Evolutionary conservation across 2,797 vertebrate genomes (phyloP).

Genomic region (Cephalopachus bancanus): DNA sequence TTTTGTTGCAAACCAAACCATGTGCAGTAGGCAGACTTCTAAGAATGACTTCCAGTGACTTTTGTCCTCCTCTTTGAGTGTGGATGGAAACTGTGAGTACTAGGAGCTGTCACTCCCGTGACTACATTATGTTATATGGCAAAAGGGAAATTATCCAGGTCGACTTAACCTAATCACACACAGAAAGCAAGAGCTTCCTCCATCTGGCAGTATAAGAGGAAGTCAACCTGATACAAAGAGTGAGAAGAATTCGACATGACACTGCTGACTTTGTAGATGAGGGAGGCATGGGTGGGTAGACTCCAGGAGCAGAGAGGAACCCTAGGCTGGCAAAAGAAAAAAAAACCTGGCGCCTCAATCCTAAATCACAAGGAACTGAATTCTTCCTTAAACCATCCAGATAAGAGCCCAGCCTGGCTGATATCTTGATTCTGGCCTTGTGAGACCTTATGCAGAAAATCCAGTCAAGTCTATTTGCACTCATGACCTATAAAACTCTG

Average conservation of each 20-base stretch:
- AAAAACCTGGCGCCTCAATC: neutral
- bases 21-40: neutral
- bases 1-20: slow-evolving; percentile 9
- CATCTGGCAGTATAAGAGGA: neutral
- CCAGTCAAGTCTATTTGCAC: neutral
- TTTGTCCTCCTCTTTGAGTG: neutral
- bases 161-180: neutral
- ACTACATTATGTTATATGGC: neutral
- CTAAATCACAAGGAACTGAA: neutral
- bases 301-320: neutral
- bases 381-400: neutral
- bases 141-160: neutral
- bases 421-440: neutral
- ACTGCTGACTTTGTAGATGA: neutral
- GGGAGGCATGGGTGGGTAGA: neutral
- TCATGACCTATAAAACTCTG: neutral
- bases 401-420: neutral
- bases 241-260: neutral
- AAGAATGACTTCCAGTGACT: neutral
- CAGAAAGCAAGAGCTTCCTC: neutral
- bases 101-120: neutral
- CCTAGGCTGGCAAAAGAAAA: neutral
- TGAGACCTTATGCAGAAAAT: neutral
- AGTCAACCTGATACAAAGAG: slow-evolving; percentile 34
- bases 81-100: neutral